These are phyloP conservation scores for Puntigrus tetrazona DNA, from an alignment of 2,113 vertebrate genomes.

Conservation along the genomic window DNA sequence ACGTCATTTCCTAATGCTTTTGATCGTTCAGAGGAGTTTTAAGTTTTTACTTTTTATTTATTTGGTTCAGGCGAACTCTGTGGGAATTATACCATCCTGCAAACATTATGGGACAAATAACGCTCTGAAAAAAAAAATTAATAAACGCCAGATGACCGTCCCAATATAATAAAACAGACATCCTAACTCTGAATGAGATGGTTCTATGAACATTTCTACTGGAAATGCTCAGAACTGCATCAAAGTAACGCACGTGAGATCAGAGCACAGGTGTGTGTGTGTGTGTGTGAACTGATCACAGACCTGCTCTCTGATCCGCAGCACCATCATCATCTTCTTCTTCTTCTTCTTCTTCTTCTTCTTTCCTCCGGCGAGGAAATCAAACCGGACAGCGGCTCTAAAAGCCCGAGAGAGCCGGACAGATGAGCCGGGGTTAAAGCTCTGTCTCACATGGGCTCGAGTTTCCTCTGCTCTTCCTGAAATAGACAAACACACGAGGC, in stretches of 20 bases:
- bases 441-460: slow-evolving; percentile 10
- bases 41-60: no score
- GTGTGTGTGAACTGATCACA: slow-evolving; percentile 37
- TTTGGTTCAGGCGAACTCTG: no score
- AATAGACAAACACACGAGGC: slow-evolving; percentile 62
- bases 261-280: background rate
- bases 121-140: no score
- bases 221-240: background rate
- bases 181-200: background rate
- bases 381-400: background rate
- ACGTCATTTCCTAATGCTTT: background rate
- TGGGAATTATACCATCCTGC: no score
- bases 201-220: background rate
- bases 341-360: no score
- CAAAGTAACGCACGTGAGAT: background rate
- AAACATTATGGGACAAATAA: background rate
- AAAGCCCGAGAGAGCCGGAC: slow-evolving; percentile 43
- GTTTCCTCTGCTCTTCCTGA: slow-evolving; percentile 23
- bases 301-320: slow-evolving; percentile 82
- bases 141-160: no score
- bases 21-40: no score
- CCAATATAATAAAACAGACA: background rate
- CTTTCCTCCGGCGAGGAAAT: slow-evolving; percentile 69
- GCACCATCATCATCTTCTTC: no score
- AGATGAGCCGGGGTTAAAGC: slow-evolving; percentile 44